Evolutionary conservation across 2,888 invertebrate genomes (phyloP).

Genomic region (Eilema griseolum): DNA sequence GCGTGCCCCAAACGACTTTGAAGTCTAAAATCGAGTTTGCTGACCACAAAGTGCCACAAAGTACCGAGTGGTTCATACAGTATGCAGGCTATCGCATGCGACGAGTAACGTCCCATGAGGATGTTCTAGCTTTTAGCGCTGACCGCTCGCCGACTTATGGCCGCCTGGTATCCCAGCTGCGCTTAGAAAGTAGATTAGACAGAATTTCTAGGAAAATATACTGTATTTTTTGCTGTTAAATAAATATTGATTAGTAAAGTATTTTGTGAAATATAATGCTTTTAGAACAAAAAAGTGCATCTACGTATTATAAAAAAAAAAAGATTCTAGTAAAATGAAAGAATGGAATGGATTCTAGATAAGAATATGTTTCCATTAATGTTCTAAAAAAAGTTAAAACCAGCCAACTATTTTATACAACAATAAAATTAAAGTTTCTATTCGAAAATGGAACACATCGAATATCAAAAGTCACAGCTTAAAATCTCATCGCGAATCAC

Average conservation of each 20-base stretch:
- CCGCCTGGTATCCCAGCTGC: conserved; percentile 61
- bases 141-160: conserved; percentile 68
- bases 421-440: not conserved
- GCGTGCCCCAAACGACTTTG: conserved; percentile 73
- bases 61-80: conserved; percentile 70
- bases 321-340: too few relatives aligned
- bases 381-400: too few relatives aligned
- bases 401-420: not conserved
- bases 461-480: not conserved
- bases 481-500: conserved; percentile 27
- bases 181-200: conserved; percentile 56
- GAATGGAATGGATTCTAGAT: too few relatives aligned
- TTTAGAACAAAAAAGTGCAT: too few relatives aligned
- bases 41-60: conserved; percentile 78
- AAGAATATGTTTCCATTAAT: too few relatives aligned
- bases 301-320: too few relatives aligned
- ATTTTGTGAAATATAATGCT: not conserved
- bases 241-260: conserved; percentile 9
- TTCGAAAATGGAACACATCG: not conserved
- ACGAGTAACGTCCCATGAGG: conserved; percentile 62
- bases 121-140: conserved; percentile 72
- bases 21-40: conserved; percentile 84
- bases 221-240: conserved; percentile 39
- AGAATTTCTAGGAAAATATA: conserved; percentile 49
- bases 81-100: conserved; percentile 73